Base-by-base conservation (phyloP, 1,140 invertebrate species). In the Drosophila athabasca region DNA sequence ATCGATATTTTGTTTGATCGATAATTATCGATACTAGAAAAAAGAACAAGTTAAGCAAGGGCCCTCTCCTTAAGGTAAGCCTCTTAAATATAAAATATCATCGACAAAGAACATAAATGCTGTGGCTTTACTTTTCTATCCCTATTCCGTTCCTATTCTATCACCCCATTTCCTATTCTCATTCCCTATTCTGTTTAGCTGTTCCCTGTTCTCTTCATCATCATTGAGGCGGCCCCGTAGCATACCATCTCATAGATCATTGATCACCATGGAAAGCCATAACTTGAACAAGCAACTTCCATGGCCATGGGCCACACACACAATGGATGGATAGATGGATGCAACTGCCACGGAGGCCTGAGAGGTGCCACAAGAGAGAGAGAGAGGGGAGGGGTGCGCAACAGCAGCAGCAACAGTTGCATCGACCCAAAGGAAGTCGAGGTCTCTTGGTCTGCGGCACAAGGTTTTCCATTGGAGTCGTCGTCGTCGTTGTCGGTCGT, bases 341-440 rank as follows among this genome's bases (percentile, higher is more conserved):
- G 31, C 15, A 45, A 45, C 22, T 26, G 39, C 39, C 60, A 45
- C 31, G 8, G 8, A 11, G 45, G 17, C 35, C 35, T 19, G 45
- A n/a, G 45, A n/a, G 60, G 35, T 46, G 46, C 46, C 48, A 15
- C 9, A 44, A 19, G 44, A 43, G 7, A 31, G 29, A 19, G 44
- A 43, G 7, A 31, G 29, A 31, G 29, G 50, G 50, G 24, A 19
- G 17, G 17, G 17, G 17, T 19, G 11, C 8, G 9, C 17, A 17
- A 66, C 17, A 19, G 1, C 17, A 19, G 17, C 17, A 51, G 70
- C 76, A 75, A 51, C 65, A 53, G 61, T 79, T 64, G 76, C 79
- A 59, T 45, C 79, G 83, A 83, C 76, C 83, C 83, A 88, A 88
- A 88, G 83, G 83, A 88, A 88, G 83, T 88, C 83, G 83, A 88